Percentiles rank a stretch among this genome's conserved stretches.
phyloP scores from a whole-genome alignment of 2,888 invertebrate species.

The Schizaphis graminum region DNA sequence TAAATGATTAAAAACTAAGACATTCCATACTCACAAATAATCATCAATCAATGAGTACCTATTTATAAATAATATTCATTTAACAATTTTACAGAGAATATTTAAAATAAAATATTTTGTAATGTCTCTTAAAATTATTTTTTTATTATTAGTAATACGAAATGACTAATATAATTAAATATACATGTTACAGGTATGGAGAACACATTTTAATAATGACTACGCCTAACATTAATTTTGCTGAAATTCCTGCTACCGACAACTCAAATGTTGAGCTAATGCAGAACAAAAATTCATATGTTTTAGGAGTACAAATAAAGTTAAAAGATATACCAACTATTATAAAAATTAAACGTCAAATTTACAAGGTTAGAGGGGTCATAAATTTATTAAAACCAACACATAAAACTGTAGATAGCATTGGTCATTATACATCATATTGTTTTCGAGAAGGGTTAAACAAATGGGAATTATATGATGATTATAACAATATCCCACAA shows the following conservation, averaged over 20 bases:
- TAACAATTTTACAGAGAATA: not conserved
- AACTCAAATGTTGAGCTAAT: not conserved
- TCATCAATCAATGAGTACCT: too few relatives aligned
- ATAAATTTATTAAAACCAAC: not conserved
- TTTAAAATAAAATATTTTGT: too few relatives aligned
- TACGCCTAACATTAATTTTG: not conserved
- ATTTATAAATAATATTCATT: not conserved
- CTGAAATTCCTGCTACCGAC: not conserved
- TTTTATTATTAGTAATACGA: too few relatives aligned
- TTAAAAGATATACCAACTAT: not conserved
- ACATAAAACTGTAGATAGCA: not conserved
- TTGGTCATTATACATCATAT: not conserved
- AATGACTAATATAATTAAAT: not conserved
- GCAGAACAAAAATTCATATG: not conserved
- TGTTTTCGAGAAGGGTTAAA: too few relatives aligned
- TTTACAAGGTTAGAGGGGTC: not conserved
- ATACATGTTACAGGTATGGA: not conserved
- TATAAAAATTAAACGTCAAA: not conserved
- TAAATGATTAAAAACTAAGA: too few relatives aligned
- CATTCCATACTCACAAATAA: too few relatives aligned
- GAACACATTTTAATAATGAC: conserved; percentile 25
- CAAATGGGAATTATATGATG: too few relatives aligned
- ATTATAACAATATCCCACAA: too few relatives aligned
- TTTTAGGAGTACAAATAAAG: conserved; percentile 8
- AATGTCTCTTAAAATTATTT: too few relatives aligned